These are phyloP conservation scores for Stictocephala bisonia DNA, from an alignment of 2,888 invertebrate genomes.

Conservation along the genomic window DNA sequence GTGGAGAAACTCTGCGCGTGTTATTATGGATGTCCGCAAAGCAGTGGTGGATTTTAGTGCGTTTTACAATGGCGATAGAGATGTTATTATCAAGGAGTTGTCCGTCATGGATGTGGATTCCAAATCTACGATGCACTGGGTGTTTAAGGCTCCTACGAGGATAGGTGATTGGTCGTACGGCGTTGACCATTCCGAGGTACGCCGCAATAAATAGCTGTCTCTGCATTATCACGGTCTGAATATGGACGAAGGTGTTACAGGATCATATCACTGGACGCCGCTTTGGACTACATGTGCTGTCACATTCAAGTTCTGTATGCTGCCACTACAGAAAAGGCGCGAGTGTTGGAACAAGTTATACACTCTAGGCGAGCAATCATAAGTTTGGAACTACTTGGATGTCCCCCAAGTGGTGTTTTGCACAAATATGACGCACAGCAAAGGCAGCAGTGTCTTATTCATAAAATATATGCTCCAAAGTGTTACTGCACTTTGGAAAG, in stretches of 20 bases:
- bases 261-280: neutral
- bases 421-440: neutral
- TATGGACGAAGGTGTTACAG: neutral
- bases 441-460: neutral
- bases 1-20: neutral
- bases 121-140: neutral
- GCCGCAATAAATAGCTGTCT: neutral
- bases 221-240: neutral
- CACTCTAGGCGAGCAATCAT: neutral
- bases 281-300: neutral
- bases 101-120: neutral
- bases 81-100: neutral
- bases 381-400: neutral
- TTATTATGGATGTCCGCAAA: neutral
- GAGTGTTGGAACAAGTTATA: neutral
- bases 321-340: neutral
- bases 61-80: neutral
- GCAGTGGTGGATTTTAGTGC: neutral
- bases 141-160: neutral
- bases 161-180: neutral
- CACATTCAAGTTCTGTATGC: neutral
- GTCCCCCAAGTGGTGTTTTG: neutral
- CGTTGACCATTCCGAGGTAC: neutral
- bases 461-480: neutral
- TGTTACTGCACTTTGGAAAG: neutral